Evolutionary conservation across 2,888 invertebrate genomes (phyloP).

Genomic region (Catocala fraxini): DNA sequence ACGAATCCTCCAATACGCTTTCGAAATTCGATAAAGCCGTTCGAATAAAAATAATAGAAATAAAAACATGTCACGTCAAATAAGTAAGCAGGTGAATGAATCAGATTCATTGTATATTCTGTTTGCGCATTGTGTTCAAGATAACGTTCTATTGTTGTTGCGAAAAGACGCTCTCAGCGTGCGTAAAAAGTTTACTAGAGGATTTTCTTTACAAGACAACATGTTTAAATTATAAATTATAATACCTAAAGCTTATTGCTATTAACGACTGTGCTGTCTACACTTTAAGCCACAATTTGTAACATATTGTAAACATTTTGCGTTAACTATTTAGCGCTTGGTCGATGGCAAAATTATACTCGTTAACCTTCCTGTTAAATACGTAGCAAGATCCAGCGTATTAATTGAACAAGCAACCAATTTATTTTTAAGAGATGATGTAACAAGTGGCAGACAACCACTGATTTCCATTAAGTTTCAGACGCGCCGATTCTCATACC

Average conservation of each 20-base stretch:
- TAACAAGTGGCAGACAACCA: constrained; percentile 55
- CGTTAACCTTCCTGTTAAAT: constrained; percentile 34
- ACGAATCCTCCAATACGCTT: constrained; percentile 6
- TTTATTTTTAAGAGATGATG: constrained; percentile 61
- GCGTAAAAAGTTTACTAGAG: constrained; percentile 15
- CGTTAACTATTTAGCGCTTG: background rate
- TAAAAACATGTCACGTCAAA: constrained; percentile 43
- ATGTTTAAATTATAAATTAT: background rate
- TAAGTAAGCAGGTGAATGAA: constrained; percentile 51
- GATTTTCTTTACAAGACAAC: background rate
- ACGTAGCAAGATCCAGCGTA: constrained; percentile 30
- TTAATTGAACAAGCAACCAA: constrained; percentile 55
- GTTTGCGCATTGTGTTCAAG: constrained; percentile 56
- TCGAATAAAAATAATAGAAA: constrained; percentile 23
- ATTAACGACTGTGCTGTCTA: background rate
- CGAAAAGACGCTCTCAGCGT: constrained; percentile 19
- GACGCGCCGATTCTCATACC: constrained; percentile 47
- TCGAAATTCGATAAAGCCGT: constrained; percentile 22
- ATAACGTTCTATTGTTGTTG: constrained; percentile 44
- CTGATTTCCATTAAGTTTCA: constrained; percentile 58
- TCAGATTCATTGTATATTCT: constrained; percentile 60
- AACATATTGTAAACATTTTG: background rate
- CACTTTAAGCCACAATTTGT: background rate
- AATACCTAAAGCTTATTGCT: background rate
- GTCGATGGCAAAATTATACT: constrained; percentile 22